These are phyloP conservation scores for Scaptodrosophila lebanonensis DNA, from an alignment of 1,140 invertebrate species.

Conservation along the genomic window DNA sequence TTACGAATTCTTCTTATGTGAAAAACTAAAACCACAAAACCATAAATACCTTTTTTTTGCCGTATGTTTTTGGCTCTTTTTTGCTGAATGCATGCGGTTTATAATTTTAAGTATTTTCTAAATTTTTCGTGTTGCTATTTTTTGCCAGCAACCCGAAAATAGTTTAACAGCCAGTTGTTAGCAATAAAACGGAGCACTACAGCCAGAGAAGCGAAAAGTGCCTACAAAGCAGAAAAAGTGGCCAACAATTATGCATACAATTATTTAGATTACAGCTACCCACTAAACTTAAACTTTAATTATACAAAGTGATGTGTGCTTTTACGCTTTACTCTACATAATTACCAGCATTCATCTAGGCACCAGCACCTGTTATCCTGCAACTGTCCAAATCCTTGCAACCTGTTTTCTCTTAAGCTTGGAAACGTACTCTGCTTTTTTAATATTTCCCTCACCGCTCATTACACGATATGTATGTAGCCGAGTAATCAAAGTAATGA, in stretches of 20 bases:
- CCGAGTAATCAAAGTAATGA: no score
- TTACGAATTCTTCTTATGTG: no score
- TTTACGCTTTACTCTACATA: slow-evolving; percentile 23
- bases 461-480: no score
- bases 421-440: no score
- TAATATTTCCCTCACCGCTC: no score
- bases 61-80: slow-evolving; percentile 38
- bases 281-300: slow-evolving; percentile 40
- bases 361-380: no score
- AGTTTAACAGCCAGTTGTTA: slow-evolving; percentile 30
- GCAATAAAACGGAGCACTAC: background rate
- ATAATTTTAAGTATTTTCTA: slow-evolving; percentile 20
- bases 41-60: slow-evolving; percentile 70
- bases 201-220: no score
- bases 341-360: slow-evolving; percentile 41
- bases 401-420: no score
- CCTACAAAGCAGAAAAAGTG: slow-evolving; percentile 24
- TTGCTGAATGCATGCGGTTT: slow-evolving; percentile 29
- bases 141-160: slow-evolving; percentile 16
- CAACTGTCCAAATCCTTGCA: slow-evolving; percentile 37
- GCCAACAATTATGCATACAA: no score
- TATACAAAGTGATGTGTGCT: slow-evolving; percentile 50
- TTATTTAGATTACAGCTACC: slow-evolving; percentile 44
- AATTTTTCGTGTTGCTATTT: slow-evolving; percentile 28
- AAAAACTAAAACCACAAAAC: slow-evolving; percentile 55